A percentile compares a stretch with the other conserved stretches of the same genome.
Evolutionary conservation across 2,888 invertebrate species (phyloP).

Genomic region (Elysia crispata): DNA sequence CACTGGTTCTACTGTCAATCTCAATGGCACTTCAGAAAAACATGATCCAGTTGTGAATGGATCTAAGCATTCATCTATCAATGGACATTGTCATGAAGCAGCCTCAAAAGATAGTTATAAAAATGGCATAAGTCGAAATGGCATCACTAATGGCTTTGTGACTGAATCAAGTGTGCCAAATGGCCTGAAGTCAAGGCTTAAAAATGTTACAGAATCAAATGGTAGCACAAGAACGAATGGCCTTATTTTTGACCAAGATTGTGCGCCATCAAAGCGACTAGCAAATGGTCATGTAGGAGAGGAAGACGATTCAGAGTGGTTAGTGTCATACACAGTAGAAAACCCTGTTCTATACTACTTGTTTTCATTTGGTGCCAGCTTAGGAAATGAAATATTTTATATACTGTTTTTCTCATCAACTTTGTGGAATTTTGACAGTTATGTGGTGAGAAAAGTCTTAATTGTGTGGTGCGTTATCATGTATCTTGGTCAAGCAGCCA

Average conservation of each 20-base stretch:
- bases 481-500: conserved; percentile 85
- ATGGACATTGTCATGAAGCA: background rate
- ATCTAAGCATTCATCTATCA: background rate
- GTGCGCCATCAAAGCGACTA: background rate
- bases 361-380: conserved; percentile 89
- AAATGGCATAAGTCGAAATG: background rate
- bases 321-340: conserved; percentile 55
- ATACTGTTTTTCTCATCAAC: conserved; percentile 93
- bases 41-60: conserved; percentile 18
- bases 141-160: background rate
- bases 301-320: background rate
- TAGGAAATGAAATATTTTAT: conserved; percentile 95
- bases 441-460: conserved; percentile 87
- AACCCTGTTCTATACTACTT: conserved; percentile 86
- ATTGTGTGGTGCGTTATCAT: conserved; percentile 75
- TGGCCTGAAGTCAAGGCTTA: background rate
- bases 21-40: background rate
- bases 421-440: conserved; percentile 95
- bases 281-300: conserved; percentile 1
- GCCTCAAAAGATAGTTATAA: background rate
- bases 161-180: too few species aligned
- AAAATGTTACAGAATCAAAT: background rate
- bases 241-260: background rate
- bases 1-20: conserved; percentile 12
- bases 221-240: background rate